These are phyloP conservation scores for Dugesia japonica DNA, from an alignment of 2,888 invertebrate genomes.

Conservation along the genomic window DNA sequence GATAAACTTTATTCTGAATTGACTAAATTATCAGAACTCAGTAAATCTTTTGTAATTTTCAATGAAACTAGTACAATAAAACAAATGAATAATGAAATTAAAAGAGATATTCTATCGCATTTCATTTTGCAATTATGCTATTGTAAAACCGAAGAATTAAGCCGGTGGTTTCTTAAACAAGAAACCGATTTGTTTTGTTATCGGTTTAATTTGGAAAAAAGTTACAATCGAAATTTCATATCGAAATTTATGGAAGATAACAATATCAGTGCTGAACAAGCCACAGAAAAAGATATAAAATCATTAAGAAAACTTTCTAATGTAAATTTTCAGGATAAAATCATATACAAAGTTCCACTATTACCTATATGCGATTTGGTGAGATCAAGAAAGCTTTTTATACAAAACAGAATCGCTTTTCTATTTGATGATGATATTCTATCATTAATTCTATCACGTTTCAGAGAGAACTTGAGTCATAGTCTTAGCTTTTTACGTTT, in stretches of 20 bases:
- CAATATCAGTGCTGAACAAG: neutral
- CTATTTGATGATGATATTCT: neutral
- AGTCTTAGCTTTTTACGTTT: neutral
- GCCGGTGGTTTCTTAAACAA: neutral
- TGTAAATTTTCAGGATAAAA: no score
- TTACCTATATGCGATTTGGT: neutral
- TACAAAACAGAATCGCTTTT: neutral
- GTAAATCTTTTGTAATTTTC: neutral
- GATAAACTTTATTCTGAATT: neutral
- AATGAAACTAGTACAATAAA: neutral
- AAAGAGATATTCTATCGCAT: neutral
- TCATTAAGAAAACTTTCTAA: neutral
- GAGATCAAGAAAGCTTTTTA: neutral
- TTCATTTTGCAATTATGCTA: neutral
- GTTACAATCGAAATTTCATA: neutral
- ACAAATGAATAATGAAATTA: neutral
- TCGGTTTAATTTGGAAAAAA: neutral
- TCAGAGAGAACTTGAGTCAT: neutral
- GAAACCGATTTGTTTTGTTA: neutral
- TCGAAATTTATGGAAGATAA: neutral
- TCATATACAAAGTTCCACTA: neutral
- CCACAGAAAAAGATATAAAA: neutral
- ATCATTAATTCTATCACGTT: neutral
- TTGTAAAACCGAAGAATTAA: neutral
- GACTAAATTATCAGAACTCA: neutral